Evolutionary conservation across 1,140 invertebrate genomes (phyloP), one percentile per base, ranked within the genome.

Genomic region (Drosophila virilis): DNA sequence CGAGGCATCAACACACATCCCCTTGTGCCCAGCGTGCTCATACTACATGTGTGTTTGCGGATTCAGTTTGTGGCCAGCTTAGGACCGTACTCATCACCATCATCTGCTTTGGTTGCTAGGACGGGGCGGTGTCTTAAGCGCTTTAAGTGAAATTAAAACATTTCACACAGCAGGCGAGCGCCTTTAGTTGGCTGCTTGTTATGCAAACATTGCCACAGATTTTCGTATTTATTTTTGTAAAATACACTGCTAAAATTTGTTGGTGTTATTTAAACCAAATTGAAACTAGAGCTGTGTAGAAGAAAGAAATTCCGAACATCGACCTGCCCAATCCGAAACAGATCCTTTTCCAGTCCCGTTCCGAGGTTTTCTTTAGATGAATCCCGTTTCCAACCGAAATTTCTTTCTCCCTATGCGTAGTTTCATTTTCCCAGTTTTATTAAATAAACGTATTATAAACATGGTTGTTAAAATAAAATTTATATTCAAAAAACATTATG

Each of bases 101-200:
- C 69, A 66, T 68, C 52, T 70, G 65, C 62, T 77, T 77, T 70
- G 57, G 72, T 84, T 78, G 75, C 57, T 46, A 71, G 35, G 70
- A 37, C 82, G 66, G 64, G 66, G 58, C 77, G 77, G 70, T 69
- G 70, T 76, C 74, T 84, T 78, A 89, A 89, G 84, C 84, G 75
- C 80, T 84, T 89, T 80, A 80, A 89, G 74, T 70, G 60, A 83
- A 89, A 89, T 84, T 80, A 89, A 89, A 84, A 77, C 75, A 81
- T 78, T 84, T 84, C 64, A 76, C 67, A 68, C 67, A 77, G 40
- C 80, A 68, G 67, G 73, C 65, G 77, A 55, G 45, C 65, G 52
- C 42, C 57, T 64, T 61, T 55, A 65, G 58, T 67, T 46, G 45
- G 32, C 35, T 51, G 28, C 59, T 67, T 55, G 62, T 69, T 73